Evolutionary conservation across 2,888 invertebrate genomes (phyloP).

Genomic region (Lumbricus terrestris): DNA sequence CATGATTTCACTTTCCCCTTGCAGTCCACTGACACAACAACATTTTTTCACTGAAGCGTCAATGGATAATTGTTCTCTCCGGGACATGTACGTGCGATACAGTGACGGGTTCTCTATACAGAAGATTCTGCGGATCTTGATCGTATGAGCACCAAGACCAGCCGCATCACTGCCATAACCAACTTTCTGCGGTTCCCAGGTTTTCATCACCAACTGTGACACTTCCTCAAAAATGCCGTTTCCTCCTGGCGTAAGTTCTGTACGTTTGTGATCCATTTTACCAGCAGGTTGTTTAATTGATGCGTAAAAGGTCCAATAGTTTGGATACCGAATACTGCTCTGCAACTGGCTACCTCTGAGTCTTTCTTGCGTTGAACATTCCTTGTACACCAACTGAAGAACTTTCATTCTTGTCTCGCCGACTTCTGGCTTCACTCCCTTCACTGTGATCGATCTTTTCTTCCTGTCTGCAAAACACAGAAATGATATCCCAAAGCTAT

Average conservation of each 20-base stretch:
- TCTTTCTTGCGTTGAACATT: neutral
- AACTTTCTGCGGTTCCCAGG: conserved; percentile 18
- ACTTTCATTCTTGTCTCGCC: neutral
- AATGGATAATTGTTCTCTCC: neutral
- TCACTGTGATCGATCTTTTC: neutral
- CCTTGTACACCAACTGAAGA: neutral
- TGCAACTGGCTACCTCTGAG: neutral
- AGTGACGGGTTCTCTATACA: neutral
- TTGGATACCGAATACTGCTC: conserved; percentile 5
- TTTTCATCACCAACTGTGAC: conserved; percentile 15
- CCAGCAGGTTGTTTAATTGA: neutral
- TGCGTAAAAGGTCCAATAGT: neutral
- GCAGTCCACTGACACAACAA: neutral
- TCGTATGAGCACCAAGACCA: neutral
- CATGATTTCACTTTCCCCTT: neutral
- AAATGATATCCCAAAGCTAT: neutral
- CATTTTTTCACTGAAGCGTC: neutral
- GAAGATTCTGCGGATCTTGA: neutral
- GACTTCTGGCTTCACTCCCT: neutral
- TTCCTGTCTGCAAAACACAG: neutral
- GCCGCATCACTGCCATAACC: neutral
- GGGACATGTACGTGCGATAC: neutral
- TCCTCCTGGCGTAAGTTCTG: neutral
- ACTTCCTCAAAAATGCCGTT: conserved; percentile 10
- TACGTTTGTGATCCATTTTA: conserved; percentile 3